Evolutionary conservation across 35 echinoderm and acorn worm genomes (phyloP).

Genomic region (Lytechinus variegatus): DNA sequence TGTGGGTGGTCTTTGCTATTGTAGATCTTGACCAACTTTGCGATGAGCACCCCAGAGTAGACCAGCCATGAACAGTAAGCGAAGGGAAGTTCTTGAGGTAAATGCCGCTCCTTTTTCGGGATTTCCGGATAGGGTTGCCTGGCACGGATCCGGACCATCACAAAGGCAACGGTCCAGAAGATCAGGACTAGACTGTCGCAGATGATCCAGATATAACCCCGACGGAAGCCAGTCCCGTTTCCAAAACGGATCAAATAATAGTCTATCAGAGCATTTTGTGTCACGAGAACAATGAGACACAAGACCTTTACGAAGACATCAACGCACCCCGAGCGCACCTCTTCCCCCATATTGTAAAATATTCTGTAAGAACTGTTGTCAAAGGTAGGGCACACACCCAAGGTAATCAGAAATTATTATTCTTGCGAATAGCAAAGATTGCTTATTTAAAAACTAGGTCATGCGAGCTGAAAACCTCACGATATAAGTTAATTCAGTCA

Average conservation of each 20-base stretch:
- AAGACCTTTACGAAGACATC: slow-evolving; percentile 61
- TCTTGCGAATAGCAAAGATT: not conserved
- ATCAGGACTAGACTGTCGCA: slow-evolving; percentile 66
- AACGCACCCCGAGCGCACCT: slow-evolving; percentile 43
- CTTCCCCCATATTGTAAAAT: slow-evolving; percentile 44
- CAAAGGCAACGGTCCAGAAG: slow-evolving; percentile 69
- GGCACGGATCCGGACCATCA: slow-evolving; percentile 54
- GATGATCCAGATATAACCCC: slow-evolving; percentile 80
- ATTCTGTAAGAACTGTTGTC: not conserved
- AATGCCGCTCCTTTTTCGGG: slow-evolving; percentile 56
- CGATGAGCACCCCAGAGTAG: slow-evolving; percentile 75
- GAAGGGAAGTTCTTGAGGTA: slow-evolving; percentile 69
- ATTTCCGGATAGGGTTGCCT: slow-evolving; percentile 52
- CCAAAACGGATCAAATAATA: slow-evolving; percentile 76
- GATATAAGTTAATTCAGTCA: not conserved
- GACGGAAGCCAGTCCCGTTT: slow-evolving; percentile 56
- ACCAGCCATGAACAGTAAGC: slow-evolving; percentile 85
- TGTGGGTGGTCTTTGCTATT: slow-evolving; percentile 58
- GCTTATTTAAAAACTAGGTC: not conserved
- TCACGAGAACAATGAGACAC: slow-evolving; percentile 53
- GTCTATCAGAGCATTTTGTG: slow-evolving; percentile 69
- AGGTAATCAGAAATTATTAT: not conserved
- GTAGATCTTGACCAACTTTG: slow-evolving; percentile 69
- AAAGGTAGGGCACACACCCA: not conserved
- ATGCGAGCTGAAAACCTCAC: not conserved